Evolutionary conservation across 2,797 vertebrate species (phyloP).

Genomic region (Lerista edwardsae): DNA sequence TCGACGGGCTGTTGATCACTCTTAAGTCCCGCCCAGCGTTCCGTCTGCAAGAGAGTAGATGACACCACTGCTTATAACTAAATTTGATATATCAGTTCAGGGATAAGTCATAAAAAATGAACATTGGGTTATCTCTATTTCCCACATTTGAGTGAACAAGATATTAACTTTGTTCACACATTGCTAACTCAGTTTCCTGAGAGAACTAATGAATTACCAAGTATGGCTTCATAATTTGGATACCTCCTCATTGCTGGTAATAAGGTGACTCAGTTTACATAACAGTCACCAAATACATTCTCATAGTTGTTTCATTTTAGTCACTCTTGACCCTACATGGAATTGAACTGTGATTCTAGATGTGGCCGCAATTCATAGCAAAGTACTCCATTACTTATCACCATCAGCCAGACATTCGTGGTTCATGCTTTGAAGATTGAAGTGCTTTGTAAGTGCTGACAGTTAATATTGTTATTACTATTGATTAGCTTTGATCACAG

Average conservation of each 20-base stretch:
- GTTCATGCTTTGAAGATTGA: constrained; percentile 46
- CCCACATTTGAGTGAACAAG: background rate
- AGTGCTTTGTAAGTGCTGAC: constrained; percentile 27
- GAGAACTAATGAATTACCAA: background rate
- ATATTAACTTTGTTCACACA: constrained; percentile 30
- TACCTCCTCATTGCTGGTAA: constrained; percentile 11
- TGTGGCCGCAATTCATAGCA: constrained; percentile 13
- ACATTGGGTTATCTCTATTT: constrained; percentile 33
- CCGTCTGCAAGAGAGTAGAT: too few relatives aligned
- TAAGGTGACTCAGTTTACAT: constrained; percentile 36
- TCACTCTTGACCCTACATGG: constrained; percentile 51
- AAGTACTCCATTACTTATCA: constrained; percentile 26
- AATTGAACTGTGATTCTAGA: constrained; percentile 45
- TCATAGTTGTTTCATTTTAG: constrained; percentile 36
- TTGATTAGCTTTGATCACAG: constrained; percentile 53
- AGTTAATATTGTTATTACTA: constrained; percentile 42
- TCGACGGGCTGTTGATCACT: too few relatives aligned
- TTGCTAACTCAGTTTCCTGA: background rate
- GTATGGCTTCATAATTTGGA: constrained; percentile 35
- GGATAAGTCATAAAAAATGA: background rate
- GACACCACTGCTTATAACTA: constrained; percentile 17
- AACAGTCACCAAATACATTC: constrained; percentile 18
- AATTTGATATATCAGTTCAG: constrained; percentile 32
- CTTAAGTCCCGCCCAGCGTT: too few relatives aligned
- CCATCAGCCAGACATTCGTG: constrained; percentile 45